These are phyloP conservation scores for Cremastinae sp. DNA, from an alignment of 2,888 invertebrate species.

Conservation along the genomic window DNA sequence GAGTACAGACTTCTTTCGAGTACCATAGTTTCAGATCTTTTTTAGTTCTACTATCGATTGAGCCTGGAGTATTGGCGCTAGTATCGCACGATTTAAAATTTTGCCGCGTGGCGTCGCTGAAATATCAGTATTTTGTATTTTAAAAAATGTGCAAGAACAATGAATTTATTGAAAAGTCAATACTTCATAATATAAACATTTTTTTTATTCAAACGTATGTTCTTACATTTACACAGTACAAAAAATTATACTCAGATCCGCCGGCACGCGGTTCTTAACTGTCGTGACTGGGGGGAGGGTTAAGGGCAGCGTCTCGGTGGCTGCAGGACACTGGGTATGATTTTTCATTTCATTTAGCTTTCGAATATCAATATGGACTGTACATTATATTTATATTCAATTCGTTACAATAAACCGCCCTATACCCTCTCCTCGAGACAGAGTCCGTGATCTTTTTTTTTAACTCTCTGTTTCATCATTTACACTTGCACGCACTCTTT, in stretches of 20 bases:
- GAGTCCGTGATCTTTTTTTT: constrained; percentile 48
- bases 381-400: constrained; percentile 69
- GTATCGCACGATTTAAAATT: no score
- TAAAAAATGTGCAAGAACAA: background rate
- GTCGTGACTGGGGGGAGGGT: constrained; percentile 76
- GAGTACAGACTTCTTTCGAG: no score
- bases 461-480: constrained; percentile 49
- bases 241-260: constrained; percentile 85
- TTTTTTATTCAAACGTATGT: constrained; percentile 87
- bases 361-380: constrained; percentile 71
- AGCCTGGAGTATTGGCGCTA: no score
- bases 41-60: no score
- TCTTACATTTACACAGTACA: constrained; percentile 93
- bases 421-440: constrained; percentile 43
- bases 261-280: constrained; percentile 78
- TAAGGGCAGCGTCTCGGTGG: constrained; percentile 74
- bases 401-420: constrained; percentile 50
- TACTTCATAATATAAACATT: constrained; percentile 79
- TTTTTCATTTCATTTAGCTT: constrained; percentile 56
- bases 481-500: constrained; percentile 59
- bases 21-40: no score
- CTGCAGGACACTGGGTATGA: constrained; percentile 66
- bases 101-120: no score
- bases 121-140: no score
- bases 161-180: background rate